Evolutionary conservation across 2,797 vertebrate species (phyloP).

Genomic region (Anas acuta): DNA sequence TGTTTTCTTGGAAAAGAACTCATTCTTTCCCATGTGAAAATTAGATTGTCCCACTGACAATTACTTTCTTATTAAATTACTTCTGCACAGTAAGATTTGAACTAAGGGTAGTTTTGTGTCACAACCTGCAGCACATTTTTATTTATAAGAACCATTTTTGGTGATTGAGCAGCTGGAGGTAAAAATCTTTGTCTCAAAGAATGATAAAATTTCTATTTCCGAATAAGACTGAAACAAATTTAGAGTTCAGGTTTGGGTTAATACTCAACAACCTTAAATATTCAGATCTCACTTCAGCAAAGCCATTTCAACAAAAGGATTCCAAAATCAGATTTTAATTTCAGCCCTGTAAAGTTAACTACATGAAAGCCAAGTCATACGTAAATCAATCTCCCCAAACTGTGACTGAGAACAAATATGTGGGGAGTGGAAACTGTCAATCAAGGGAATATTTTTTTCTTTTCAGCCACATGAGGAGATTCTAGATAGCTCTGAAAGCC

Average conservation of each 20-base stretch:
- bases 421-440: not conserved
- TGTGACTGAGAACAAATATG: not conserved
- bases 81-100: not conserved
- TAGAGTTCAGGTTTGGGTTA: not conserved
- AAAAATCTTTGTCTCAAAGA: not conserved
- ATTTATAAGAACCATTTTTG: not conserved
- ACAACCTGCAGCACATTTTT: not conserved
- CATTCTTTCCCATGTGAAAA: slow-evolving; percentile 35
- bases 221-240: not conserved
- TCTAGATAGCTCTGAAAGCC: not conserved
- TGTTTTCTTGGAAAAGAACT: slow-evolving; percentile 19
- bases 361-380: not conserved
- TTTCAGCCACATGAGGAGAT: not conserved
- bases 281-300: not conserved
- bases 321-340: not conserved
- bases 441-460: not conserved
- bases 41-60: not conserved
- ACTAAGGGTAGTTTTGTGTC: not conserved
- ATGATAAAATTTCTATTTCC: not conserved
- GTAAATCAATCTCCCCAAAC: not conserved
- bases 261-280: not conserved
- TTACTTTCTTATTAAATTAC: slow-evolving; percentile 46
- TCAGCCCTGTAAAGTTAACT: not conserved
- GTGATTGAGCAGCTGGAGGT: not conserved
- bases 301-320: not conserved